Evolutionary conservation across 2,113 vertebrate genomes (phyloP).

Genomic region (Sakesphorus luctuosus): DNA sequence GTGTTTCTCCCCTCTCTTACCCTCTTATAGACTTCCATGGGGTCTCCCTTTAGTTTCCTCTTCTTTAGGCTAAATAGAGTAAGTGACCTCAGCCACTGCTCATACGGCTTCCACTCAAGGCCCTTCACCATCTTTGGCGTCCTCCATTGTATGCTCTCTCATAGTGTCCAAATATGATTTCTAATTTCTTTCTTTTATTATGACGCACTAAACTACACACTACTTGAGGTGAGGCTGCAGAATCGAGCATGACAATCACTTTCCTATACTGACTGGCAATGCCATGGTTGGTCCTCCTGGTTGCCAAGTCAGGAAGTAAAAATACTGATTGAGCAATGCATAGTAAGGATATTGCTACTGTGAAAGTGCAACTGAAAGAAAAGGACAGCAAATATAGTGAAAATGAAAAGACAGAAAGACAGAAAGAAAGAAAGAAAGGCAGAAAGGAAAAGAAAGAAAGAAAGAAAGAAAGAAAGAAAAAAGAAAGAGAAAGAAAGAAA

Average conservation of each 20-base stretch:
- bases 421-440: neutral
- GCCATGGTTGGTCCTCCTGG: neutral
- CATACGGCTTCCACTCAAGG: neutral
- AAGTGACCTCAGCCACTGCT: neutral
- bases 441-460: neutral
- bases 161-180: neutral
- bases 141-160: neutral
- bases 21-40: rapidly evolving
- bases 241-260: neutral
- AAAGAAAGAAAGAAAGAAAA: no score
- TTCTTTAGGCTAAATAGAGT: neutral
- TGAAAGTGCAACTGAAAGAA: neutral
- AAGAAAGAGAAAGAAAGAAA: no score
- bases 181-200: neutral
- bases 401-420: neutral
- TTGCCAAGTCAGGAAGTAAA: neutral
- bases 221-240: neutral
- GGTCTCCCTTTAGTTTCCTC: neutral
- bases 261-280: neutral
- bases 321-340: neutral
- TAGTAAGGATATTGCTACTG: neutral
- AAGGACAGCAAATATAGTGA: neutral
- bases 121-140: neutral
- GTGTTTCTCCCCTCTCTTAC: neutral
- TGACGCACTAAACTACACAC: neutral